Base-by-base conservation (phyloP, 2,113 vertebrate species). In the Colius striatus region DNA sequence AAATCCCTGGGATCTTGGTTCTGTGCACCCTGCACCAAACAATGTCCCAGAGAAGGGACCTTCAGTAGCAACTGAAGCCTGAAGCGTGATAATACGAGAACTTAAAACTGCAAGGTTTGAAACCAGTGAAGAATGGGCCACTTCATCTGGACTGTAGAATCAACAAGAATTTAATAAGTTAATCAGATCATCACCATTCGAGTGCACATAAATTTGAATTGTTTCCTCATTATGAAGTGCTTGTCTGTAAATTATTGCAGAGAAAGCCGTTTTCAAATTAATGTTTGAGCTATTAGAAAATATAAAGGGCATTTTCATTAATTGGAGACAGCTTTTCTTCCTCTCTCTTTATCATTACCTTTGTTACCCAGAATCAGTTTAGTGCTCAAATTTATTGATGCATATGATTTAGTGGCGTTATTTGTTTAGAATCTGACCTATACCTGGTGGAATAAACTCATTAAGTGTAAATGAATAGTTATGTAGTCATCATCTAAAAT, bases 91-190 rank as follows among this genome's bases (percentile, higher is more conserved):
- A 93, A 96, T 95, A 70, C 90, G 95, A 93, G 96, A 98, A 93
- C 91, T 95, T 95, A 90, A 97, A 97, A 96, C 65, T 67, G 54
- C 67, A 94, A 93, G 51, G 53, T 97, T 95, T 93, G 91, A 98
- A 98, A 96, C 87, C 90, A 84, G 84, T 96, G 97, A 98, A 97
- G 98, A 98, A 98, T 95, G 94, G 96, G 92, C 81, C 54, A 94
- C 95, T 97, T 98, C 94, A 97, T 96, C 91, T 82, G 96, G 95
- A 95, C 82, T 96, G 90, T 97, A 97, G 97, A 97, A 98, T 98
- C 98, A 98, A 98, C 97, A 97, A 98, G 96, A 98, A 98, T 98
- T 97, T 98, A 98, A 98, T 98, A 98, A 97, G 97, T 97, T 98
- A 98, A 98, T 98, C 97, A 98, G 97, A 98, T 98, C 98, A 98